Conservation (phyloP, 2,797 vertebrate species). For the Enteromius unitaeniatus region DNA sequence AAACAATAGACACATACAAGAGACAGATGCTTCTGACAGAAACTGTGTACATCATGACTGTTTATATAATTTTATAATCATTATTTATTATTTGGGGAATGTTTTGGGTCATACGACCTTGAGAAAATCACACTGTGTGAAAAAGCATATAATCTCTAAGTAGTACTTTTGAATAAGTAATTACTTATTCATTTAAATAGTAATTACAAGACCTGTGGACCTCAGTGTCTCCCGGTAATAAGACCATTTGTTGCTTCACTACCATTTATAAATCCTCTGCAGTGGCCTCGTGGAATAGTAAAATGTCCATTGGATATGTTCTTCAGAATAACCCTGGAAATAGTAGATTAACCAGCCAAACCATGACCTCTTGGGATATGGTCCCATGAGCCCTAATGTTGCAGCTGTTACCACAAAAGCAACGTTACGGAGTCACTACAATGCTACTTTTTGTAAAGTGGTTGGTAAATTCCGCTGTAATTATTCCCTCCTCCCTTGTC, state of each 20-base stretch:
- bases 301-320: background rate
- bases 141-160: background rate
- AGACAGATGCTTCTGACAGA: constrained; percentile 30
- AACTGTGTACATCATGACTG: background rate
- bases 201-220: background rate
- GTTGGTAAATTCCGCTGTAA: constrained; percentile 30
- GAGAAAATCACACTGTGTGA: background rate
- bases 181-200: background rate
- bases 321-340: background rate
- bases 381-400: background rate
- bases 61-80: background rate
- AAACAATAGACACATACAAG: constrained; percentile 16
- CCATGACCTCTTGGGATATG: background rate
- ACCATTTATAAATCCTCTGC: background rate
- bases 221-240: background rate
- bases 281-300: background rate
- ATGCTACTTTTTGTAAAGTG: background rate
- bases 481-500: background rate
- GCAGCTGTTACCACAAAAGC: constrained; percentile 58
- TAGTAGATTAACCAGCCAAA: background rate
- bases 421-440: background rate
- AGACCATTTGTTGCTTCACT: background rate
- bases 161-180: background rate
- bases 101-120: background rate
- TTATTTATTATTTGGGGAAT: background rate